A percentile compares a stretch with the other conserved stretches of the same genome.
phyloP scores from a whole-genome alignment of 2,797 vertebrate genomes.

The Epinephelus coioides region DNA sequence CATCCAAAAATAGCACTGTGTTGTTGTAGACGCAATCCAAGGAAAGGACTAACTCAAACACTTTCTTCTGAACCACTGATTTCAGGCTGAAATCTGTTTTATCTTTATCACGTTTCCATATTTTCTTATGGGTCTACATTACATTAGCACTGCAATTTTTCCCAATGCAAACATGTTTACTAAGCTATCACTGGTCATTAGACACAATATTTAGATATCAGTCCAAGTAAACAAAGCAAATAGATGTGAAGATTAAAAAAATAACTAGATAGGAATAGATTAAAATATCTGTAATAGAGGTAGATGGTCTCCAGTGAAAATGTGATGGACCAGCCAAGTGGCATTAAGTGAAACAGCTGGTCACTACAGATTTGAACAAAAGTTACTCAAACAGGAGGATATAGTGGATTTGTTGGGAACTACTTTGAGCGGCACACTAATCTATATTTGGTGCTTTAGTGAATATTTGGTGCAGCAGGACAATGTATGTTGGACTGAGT shows the following conservation, averaged over 20 bases:
- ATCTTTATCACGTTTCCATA: slow-evolving; percentile 1
- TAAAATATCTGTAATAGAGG: not conserved
- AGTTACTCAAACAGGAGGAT: too few relatives aligned
- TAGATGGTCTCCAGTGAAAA: too few relatives aligned
- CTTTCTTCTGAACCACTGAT: slow-evolving; percentile 12
- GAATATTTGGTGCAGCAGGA: too few relatives aligned
- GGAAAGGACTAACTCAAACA: slow-evolving; percentile 41
- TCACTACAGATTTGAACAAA: too few relatives aligned
- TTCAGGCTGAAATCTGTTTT: not conserved
- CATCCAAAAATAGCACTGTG: slow-evolving; percentile 74
- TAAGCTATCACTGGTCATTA: not conserved
- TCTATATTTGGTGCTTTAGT: too few relatives aligned
- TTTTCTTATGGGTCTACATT: not conserved
- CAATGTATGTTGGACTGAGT: too few relatives aligned
- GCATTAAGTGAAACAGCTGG: too few relatives aligned
- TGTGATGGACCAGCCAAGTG: too few relatives aligned
- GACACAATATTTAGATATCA: not conserved
- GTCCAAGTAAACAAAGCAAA: not conserved
- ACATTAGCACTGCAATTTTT: not conserved
- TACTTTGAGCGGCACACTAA: too few relatives aligned
- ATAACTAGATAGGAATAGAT: not conserved
- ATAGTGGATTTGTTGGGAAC: too few relatives aligned
- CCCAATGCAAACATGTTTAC: not conserved
- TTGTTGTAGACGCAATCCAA: slow-evolving; percentile 53
- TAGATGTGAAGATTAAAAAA: not conserved